These are phyloP conservation scores for Prosapia bicincta DNA, from an alignment of 2,888 invertebrate genomes.

Conservation along the genomic window DNA sequence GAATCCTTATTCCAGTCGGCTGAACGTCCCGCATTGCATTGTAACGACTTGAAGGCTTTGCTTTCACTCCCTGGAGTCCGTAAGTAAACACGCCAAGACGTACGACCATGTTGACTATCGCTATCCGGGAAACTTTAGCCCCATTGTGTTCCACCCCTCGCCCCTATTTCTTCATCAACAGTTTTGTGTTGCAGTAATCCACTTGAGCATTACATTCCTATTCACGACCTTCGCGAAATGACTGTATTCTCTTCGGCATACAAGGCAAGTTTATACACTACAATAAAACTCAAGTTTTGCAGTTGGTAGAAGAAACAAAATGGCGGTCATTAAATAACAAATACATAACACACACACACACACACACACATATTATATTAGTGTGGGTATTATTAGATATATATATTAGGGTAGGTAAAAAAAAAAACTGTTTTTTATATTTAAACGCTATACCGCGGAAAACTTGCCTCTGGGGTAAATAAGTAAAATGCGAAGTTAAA, in stretches of 20 bases:
- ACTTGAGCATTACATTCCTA: background rate
- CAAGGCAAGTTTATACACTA: no score
- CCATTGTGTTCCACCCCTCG: background rate
- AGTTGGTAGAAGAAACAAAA: no score
- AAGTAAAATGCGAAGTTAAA: no score
- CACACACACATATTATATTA: no score
- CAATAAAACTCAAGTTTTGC: no score
- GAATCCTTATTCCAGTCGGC: conserved; percentile 4
- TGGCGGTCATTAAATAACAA: no score
- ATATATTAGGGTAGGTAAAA: no score
- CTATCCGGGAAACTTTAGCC: background rate
- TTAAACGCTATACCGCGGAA: no score
- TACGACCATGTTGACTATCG: background rate
- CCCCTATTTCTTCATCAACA: conserved; percentile 2
- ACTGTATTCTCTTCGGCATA: background rate
- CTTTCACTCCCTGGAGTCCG: background rate
- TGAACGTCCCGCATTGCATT: background rate
- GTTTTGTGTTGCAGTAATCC: background rate
- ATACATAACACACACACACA: no score
- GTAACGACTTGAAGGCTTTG: background rate
- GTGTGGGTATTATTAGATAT: no score
- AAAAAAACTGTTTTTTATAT: no score
- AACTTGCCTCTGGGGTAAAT: no score
- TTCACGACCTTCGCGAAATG: background rate
- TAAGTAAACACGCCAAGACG: background rate